phyloP scores from a whole-genome alignment of 2,888 invertebrate genomes.

The Bruchidius siliquastri region DNA sequence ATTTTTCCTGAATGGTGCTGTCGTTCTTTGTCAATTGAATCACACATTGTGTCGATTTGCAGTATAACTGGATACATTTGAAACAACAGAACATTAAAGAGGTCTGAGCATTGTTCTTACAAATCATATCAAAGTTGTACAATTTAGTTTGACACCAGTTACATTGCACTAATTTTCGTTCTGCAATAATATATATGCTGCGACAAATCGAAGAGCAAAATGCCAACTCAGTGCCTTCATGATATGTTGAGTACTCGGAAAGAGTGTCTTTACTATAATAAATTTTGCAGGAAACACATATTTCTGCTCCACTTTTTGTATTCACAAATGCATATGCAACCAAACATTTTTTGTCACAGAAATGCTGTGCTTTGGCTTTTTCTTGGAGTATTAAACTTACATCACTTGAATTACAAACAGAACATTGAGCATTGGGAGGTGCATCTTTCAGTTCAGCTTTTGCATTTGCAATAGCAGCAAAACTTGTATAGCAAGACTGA shows the following conservation, averaged over 20 bases:
- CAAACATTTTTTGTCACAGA: conserved; percentile 11
- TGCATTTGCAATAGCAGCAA: conserved; percentile 3
- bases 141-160: conserved; percentile 9
- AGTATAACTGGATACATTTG: conserved; percentile 8
- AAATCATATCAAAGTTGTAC: conserved; percentile 11
- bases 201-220: conserved; percentile 10
- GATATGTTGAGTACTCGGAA: background rate
- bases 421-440: conserved; percentile 3
- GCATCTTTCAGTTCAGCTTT: background rate
- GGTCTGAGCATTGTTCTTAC: background rate
- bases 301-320: conserved; percentile 2
- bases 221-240: conserved; percentile 1
- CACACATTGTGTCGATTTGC: background rate
- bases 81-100: conserved; percentile 5
- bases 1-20: background rate
- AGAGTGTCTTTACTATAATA: conserved; percentile 5
- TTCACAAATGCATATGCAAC: conserved; percentile 8
- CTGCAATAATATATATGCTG: conserved; percentile 6
- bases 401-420: conserved; percentile 6
- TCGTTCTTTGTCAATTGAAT: background rate
- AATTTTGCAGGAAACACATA: conserved; percentile 12
- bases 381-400: conserved; percentile 5
- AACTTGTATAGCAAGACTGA: conserved; percentile 5
- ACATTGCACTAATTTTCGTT: conserved; percentile 5
- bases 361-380: background rate